Conservation (phyloP, 2,888 invertebrate genomes). For the Tachina fera region DNA sequence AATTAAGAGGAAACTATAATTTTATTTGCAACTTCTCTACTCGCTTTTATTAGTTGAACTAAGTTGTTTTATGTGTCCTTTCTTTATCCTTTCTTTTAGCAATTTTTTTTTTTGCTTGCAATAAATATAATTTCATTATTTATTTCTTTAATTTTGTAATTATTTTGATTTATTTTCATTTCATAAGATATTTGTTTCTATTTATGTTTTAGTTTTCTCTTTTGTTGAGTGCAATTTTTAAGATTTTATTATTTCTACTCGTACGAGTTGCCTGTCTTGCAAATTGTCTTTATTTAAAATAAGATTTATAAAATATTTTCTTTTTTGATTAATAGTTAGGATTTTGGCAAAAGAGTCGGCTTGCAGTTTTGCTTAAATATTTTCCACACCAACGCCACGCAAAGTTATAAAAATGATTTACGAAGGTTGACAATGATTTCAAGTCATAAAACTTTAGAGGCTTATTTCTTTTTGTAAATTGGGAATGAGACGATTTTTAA, state of each 20-base stretch:
- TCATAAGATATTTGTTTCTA: constrained; percentile 51
- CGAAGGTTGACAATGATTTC: constrained; percentile 13
- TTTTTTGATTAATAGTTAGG: constrained; percentile 63
- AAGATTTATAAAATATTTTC: constrained; percentile 48
- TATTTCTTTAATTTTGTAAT: constrained; percentile 70
- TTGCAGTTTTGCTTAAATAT: constrained; percentile 54
- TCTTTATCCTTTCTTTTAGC: constrained; percentile 2
- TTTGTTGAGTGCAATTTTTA: constrained; percentile 62
- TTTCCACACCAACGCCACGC: constrained; percentile 70
- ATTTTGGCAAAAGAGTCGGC: constrained; percentile 61
- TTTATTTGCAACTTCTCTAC: constrained; percentile 37
- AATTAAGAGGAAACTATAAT: constrained; percentile 65
- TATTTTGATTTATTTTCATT: constrained; percentile 68
- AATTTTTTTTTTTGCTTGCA: constrained; percentile 28
- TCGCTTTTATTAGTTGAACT: constrained; percentile 7
- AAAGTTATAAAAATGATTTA: constrained; percentile 70
- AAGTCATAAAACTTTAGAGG: constrained; percentile 2
- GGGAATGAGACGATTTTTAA: background rate
- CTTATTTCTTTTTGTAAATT: background rate
- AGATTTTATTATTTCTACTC: constrained; percentile 52
- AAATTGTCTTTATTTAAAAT: constrained; percentile 17
- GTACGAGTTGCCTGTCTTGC: constrained; percentile 22
- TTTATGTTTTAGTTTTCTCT: constrained; percentile 16
- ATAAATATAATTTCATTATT: constrained; percentile 69
- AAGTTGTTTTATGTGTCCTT: constrained; percentile 15